These are phyloP conservation scores for Vidua macroura DNA, from an alignment of 2,113 vertebrate genomes.

Conservation along the genomic window DNA sequence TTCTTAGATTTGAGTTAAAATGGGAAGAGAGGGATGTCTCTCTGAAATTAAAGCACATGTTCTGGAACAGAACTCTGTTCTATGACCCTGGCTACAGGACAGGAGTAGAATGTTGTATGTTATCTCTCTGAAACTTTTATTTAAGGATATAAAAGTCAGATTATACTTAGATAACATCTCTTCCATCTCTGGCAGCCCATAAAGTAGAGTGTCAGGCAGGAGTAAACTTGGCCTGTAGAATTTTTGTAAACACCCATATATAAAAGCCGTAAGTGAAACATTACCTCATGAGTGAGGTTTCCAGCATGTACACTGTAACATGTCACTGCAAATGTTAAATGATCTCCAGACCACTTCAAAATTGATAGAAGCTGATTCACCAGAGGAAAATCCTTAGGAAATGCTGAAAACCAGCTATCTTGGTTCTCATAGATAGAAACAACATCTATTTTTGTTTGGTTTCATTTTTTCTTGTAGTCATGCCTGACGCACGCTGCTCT, in stretches of 20 bases:
- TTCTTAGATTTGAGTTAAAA: neutral
- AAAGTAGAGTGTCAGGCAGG: neutral
- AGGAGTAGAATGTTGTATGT: neutral
- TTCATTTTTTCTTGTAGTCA: neutral
- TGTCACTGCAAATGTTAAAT: neutral
- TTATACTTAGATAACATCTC: neutral
- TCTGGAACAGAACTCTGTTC: neutral
- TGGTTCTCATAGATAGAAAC: neutral
- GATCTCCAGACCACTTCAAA: neutral
- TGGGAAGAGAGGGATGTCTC: neutral
- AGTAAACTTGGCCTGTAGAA: neutral
- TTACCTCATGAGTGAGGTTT: neutral
- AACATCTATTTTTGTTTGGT: neutral
- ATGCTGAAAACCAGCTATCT: neutral
- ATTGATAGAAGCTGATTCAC: neutral
- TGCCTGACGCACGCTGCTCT: accelerated
- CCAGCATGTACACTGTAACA: neutral
- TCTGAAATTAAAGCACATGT: neutral
- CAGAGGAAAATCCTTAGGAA: neutral
- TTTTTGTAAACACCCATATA: neutral
- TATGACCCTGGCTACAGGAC: neutral
- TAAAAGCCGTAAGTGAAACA: neutral
- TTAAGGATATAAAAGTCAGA: neutral
- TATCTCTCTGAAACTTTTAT: neutral
- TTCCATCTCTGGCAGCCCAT: neutral